Evolutionary conservation across 2,888 invertebrate species (phyloP).

Genomic region (Hymenopus coronatus): DNA sequence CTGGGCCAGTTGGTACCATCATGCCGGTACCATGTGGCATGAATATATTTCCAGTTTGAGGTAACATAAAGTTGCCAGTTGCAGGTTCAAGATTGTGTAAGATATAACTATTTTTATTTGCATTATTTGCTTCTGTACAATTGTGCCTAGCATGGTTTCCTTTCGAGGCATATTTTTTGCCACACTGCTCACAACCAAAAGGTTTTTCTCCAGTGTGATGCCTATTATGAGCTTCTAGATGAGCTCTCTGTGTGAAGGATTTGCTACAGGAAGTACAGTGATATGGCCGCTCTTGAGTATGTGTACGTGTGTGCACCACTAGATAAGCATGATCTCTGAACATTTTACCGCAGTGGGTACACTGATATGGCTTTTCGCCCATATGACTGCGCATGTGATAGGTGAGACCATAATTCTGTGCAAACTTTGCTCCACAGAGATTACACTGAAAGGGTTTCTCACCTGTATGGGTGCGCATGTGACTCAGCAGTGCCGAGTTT

Average conservation of each 20-base stretch:
- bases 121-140: neutral
- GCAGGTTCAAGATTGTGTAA: neutral
- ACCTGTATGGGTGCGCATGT: conserved; percentile 2
- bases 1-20: neutral
- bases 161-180: conserved; percentile 1
- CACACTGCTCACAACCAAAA: neutral
- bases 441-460: neutral
- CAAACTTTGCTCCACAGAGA: neutral
- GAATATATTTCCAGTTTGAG: neutral
- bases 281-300: conserved; percentile 4
- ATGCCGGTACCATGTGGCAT: neutral
- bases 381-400: conserved; percentile 13
- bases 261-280: neutral
- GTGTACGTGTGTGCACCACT: neutral
- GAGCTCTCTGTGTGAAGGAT: conserved; percentile 1
- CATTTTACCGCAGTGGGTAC: conserved; percentile 18
- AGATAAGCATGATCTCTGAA: conserved; percentile 13
- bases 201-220: conserved; percentile 5
- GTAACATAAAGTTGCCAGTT: neutral
- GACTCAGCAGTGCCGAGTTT: neutral
- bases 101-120: neutral
- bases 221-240: neutral
- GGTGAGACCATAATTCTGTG: conserved; percentile 5
- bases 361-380: conserved; percentile 20
- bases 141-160: neutral